A percentile compares a stretch with the other conserved stretches of the same genome.
phyloP scores from a whole-genome alignment of 2,888 invertebrate species.

The Harmothoe impar region DNA sequence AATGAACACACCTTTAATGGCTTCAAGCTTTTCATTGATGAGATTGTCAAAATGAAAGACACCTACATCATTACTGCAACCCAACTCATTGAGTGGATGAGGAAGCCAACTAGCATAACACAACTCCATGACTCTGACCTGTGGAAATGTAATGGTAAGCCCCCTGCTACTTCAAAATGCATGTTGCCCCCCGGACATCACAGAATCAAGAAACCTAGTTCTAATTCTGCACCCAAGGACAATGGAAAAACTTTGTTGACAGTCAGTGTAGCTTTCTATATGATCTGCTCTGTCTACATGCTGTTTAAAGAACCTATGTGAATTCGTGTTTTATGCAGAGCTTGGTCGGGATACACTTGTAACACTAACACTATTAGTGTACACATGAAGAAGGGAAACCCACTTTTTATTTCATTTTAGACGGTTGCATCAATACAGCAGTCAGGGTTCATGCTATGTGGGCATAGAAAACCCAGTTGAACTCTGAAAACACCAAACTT shows the following conservation, averaged over 20 bases:
- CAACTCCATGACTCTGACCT: background rate
- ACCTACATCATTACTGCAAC: slow-evolving; percentile 76
- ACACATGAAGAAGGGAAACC: no score
- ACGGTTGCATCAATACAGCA: no score
- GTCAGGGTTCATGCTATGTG: no score
- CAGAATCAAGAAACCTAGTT: background rate
- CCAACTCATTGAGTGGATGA: slow-evolving; percentile 77
- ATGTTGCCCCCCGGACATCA: background rate
- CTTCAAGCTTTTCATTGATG: slow-evolving; percentile 59
- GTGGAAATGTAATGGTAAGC: background rate
- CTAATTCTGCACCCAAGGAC: background rate
- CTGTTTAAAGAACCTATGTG: no score
- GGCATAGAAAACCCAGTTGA: no score
- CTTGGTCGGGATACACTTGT: no score
- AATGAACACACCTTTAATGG: background rate
- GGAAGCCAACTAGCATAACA: slow-evolving; percentile 73
- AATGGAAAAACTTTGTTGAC: background rate
- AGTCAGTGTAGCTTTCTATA: background rate
- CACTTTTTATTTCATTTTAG: no score
- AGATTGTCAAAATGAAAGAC: slow-evolving; percentile 76
- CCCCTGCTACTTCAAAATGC: no score
- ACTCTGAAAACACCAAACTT: no score
- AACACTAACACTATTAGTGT: no score
- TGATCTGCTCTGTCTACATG: background rate
- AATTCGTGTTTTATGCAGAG: no score